Evolutionary conservation across 1,140 invertebrate genomes (phyloP), one percentile per base, ranked within the genome.

Genomic region (Luehdorfia chinensis): DNA sequence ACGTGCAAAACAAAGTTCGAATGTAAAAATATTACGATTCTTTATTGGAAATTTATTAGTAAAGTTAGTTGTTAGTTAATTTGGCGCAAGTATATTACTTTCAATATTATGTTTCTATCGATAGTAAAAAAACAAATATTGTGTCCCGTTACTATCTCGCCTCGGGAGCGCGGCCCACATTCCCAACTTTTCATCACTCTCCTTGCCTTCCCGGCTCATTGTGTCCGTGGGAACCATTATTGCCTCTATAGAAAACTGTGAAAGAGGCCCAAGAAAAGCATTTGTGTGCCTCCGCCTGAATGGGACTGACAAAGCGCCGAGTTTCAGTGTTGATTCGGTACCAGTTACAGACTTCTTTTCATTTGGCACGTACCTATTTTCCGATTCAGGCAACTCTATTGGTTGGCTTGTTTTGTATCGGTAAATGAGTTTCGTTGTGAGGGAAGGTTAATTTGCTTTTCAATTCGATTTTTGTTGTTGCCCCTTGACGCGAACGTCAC

Each of bases 221-320:
- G 81, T 85, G 81, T 76, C 77, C 81, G 81, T 76, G 74, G 67
- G 69, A 83, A 79, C 78, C 78, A 83, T 85, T 85, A 85, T 85
- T 85, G 64, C 75, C 77, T 57, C 72, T 71, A 85, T 85, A 83
- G 77, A 85, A 83, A 83, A 73, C 64, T 65, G 68, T 80, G 76
- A 81, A 85, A 76, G 72, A 71, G 65, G 68, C 55, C 63, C 75
- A 80, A 84, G 75, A 77, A 84, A 85, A 78, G 72, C 78, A 72
- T 80, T 85, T 84, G 80, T 84, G 74, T 60, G 67, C 63, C 37
- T 55, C 45, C 54, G 55, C 55, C 55, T 80, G 72, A 78, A 80
- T 84, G 57, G 47, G 43, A 70, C 73, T 74, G 64, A 84, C 77
- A 81, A 81, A 77, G 67, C 64, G 59, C 41, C 67, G 48, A 37